Evolutionary conservation across 2,797 vertebrate species (phyloP).

Genomic region (Epinephelus malabaricus): DNA sequence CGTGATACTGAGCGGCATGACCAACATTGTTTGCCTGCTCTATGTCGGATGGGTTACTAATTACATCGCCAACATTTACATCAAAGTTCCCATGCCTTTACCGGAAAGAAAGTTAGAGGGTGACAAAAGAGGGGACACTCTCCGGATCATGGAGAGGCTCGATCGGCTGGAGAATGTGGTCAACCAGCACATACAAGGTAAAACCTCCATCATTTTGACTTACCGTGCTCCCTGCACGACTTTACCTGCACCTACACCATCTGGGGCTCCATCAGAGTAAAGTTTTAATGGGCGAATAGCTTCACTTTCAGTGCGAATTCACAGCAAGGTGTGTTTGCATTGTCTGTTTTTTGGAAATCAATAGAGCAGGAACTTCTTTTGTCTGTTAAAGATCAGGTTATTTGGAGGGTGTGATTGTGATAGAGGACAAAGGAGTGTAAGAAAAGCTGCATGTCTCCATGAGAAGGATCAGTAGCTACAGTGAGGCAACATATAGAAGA

Average conservation of each 20-base stretch:
- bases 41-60: slow-evolving; percentile 99
- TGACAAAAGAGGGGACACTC: slow-evolving; percentile 94
- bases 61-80: slow-evolving; percentile 96
- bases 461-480: slow-evolving; percentile 15
- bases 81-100: slow-evolving; percentile 94
- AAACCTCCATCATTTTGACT: slow-evolving; percentile 1
- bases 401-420: slow-evolving; percentile 48
- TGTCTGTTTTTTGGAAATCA: slow-evolving; percentile 5
- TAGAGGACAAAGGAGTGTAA: slow-evolving; percentile 31
- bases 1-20: slow-evolving; percentile 98
- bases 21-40: slow-evolving; percentile 97
- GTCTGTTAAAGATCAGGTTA: slow-evolving; percentile 23
- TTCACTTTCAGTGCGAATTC: not conserved
- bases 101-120: slow-evolving; percentile 94
- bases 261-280: slow-evolving; percentile 1
- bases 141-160: slow-evolving; percentile 96
- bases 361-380: slow-evolving; percentile 26
- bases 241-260: slow-evolving; percentile 1
- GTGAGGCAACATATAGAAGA: slow-evolving; percentile 6
- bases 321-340: not conserved
- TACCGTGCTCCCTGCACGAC: not conserved
- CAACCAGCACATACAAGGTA: slow-evolving; percentile 99
- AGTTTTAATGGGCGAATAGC: slow-evolving; percentile 37
- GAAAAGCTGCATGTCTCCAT: slow-evolving; percentile 23
- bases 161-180: slow-evolving; percentile 98